These are phyloP conservation scores for Heliothis peltigera DNA, from an alignment of 2,888 invertebrate species.

Conservation along the genomic window DNA sequence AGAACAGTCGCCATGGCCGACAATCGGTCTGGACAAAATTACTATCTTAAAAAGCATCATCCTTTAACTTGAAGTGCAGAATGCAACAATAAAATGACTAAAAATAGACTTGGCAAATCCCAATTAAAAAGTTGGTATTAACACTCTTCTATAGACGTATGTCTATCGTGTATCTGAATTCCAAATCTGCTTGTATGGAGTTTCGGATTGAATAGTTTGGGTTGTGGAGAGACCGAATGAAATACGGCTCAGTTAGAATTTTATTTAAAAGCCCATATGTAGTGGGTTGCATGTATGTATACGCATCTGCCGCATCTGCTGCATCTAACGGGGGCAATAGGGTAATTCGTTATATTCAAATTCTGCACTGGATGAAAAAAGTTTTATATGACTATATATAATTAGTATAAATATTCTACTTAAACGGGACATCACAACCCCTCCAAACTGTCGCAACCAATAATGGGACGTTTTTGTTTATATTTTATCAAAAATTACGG, in stretches of 20 bases:
- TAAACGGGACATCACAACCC: too few species aligned
- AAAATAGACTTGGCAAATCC: background rate
- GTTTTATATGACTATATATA: too few species aligned
- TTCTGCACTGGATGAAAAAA: too few species aligned
- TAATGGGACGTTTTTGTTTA: too few species aligned
- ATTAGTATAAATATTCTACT: too few species aligned
- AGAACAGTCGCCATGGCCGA: too few species aligned
- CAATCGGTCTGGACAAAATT: too few species aligned
- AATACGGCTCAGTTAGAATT: conserved; percentile 23
- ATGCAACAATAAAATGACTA: background rate
- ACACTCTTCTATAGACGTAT: background rate
- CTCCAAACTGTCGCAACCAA: too few species aligned
- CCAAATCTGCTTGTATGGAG: conserved; percentile 5
- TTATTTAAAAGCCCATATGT: conserved; percentile 28
- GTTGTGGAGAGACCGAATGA: conserved; percentile 17
- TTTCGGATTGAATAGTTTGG: conserved; percentile 25
- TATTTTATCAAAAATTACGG: too few species aligned
- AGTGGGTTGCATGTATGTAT: conserved; percentile 15
- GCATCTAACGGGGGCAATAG: conserved; percentile 2
- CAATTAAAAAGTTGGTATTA: background rate
- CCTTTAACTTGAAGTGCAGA: too few species aligned
- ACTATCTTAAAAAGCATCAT: too few species aligned
- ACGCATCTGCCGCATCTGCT: conserved; percentile 7
- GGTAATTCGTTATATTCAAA: conserved; percentile 14
- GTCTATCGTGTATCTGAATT: background rate